Percentiles rank a stretch among this genome's conserved stretches.
phyloP scores from a whole-genome alignment of 1,140 invertebrate species.

The Heliothis subflexa region DNA sequence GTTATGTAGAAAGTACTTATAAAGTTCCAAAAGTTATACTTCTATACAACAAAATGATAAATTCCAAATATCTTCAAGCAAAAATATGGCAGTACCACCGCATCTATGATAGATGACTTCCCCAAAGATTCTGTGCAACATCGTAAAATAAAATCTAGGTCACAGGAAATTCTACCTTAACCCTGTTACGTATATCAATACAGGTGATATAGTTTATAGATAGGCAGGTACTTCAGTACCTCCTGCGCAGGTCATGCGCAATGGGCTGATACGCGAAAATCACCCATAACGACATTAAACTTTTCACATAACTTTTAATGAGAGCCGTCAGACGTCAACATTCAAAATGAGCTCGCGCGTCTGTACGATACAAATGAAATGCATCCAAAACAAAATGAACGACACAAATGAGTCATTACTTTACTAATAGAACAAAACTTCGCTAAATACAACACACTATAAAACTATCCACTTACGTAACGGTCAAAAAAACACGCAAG shows the following conservation, averaged over 20 bases:
- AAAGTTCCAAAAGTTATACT: not conserved
- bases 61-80: not conserved
- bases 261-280: conserved; percentile 56
- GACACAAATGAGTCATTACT: not conserved
- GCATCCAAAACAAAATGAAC: conserved; percentile 7
- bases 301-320: conserved; percentile 51
- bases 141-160: conserved; percentile 70
- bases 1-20: not conserved
- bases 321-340: conserved; percentile 37
- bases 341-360: conserved; percentile 10
- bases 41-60: not conserved
- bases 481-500: conserved; percentile 28
- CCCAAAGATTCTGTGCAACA: conserved; percentile 49
- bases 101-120: conserved; percentile 54
- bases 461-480: conserved; percentile 45
- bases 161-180: conserved; percentile 69
- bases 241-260: conserved; percentile 79
- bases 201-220: conserved; percentile 50
- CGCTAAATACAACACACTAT: conserved; percentile 13
- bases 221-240: conserved; percentile 57
- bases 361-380: not conserved
- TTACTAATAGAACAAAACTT: conserved; percentile 13
- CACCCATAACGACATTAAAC: conserved; percentile 57
- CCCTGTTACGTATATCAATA: conserved; percentile 58
- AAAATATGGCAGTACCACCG: conserved; percentile 27